Conservation (phyloP, 1,140 invertebrate genomes). For the Drosophila truncata region DNA sequence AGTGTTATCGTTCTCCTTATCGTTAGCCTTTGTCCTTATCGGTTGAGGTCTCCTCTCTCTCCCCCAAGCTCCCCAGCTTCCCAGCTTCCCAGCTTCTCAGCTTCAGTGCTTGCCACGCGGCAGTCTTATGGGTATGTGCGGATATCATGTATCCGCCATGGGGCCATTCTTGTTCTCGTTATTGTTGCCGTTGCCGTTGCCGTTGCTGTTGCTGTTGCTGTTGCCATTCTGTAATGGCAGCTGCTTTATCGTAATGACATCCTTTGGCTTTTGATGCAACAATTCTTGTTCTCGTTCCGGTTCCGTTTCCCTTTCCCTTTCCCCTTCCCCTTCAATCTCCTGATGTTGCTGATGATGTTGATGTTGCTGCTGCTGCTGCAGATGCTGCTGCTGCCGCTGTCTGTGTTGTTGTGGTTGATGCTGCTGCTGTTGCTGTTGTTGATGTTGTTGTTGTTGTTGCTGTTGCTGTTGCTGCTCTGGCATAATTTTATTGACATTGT, state of each 20-base stretch:
- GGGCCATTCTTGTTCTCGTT: constrained; percentile 58
- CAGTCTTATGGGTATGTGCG: constrained; percentile 76
- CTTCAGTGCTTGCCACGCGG: constrained; percentile 71
- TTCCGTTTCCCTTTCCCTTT: constrained; percentile 32
- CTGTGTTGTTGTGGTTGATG: constrained; percentile 10
- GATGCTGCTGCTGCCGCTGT: constrained; percentile 12
- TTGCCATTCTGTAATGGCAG: constrained; percentile 56
- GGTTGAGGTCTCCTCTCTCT: neutral
- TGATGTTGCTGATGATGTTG: constrained; percentile 11
- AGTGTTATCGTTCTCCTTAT: constrained; percentile 11
- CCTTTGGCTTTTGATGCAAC: constrained; percentile 73
- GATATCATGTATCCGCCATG: constrained; percentile 77
- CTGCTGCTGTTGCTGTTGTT: constrained; percentile 4
- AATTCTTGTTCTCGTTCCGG: constrained; percentile 51
- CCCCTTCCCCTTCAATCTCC: constrained; percentile 13
- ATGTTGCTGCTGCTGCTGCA: constrained; percentile 22
- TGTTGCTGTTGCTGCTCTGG: constrained; percentile 47
- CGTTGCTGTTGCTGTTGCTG: constrained; percentile 34
- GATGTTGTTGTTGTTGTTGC: constrained; percentile 4
- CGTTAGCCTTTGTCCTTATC: constrained; percentile 22
- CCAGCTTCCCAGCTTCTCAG: neutral
- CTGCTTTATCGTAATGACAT: constrained; percentile 82
- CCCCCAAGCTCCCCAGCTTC: neutral
- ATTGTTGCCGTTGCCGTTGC: constrained; percentile 34
- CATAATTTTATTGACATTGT: constrained; percentile 65